Conservation (phyloP, 2,113 vertebrate genomes). For the Menura novaehollandiae region DNA sequence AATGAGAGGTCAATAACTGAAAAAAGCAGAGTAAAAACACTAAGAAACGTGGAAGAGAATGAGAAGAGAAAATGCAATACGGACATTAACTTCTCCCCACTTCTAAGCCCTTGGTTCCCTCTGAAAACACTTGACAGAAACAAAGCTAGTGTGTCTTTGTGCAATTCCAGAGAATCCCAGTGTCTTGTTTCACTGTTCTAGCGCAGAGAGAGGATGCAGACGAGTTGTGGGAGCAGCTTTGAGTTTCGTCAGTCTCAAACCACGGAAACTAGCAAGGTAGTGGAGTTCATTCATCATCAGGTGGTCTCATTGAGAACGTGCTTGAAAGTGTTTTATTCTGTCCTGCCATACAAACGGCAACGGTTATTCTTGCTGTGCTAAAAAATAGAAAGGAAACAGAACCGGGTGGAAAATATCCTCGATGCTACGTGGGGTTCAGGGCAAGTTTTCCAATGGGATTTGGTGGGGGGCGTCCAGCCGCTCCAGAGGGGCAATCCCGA, state of each 20-base stretch:
- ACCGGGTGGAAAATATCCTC: neutral
- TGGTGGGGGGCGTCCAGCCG: fast-evolving
- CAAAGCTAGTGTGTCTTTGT: fast-evolving
- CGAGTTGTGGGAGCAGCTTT: neutral
- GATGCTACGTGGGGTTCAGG: fast-evolving
- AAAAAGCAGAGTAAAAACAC: neutral
- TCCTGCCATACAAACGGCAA: neutral
- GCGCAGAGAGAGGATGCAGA: neutral
- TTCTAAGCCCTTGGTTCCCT: neutral
- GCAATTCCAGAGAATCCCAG: neutral
- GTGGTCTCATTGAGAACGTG: neutral
- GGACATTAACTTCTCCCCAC: neutral
- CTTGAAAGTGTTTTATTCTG: neutral
- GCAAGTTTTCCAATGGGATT: fast-evolving
- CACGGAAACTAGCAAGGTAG: fast-evolving
- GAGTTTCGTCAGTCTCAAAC: neutral
- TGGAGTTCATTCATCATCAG: neutral
- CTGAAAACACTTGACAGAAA: neutral
- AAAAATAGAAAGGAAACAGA: neutral
- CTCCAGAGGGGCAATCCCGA: neutral
- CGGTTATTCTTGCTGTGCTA: fast-evolving
- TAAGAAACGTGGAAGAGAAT: neutral
- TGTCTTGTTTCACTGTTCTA: fast-evolving
- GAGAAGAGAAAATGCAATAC: neutral
- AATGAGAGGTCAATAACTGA: neutral